Percentiles rank a stretch among this genome's conserved stretches.
Evolutionary conservation across 2,113 vertebrate species (phyloP).

Genomic region (Pyxicephalus adspersus): DNA sequence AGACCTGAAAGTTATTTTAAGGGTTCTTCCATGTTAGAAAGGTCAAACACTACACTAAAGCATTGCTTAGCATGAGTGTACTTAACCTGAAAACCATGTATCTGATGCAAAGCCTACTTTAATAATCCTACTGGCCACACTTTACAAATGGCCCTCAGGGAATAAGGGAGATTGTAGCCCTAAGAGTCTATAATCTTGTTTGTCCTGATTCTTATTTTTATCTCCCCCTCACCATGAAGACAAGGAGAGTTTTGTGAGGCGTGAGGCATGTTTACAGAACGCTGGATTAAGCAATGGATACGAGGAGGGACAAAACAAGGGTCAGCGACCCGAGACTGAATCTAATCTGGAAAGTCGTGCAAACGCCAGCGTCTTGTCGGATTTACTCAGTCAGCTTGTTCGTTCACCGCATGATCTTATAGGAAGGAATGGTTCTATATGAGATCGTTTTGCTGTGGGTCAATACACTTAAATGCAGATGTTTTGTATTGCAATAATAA

Average conservation of each 20-base stretch:
- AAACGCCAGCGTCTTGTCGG: conserved; percentile 4
- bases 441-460: background rate
- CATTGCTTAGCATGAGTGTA: too few relatives aligned
- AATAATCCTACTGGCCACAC: background rate
- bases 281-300: background rate
- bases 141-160: background rate
- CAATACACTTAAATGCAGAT: background rate
- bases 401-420: conserved; percentile 28
- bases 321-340: conserved; percentile 10
- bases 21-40: too few relatives aligned
- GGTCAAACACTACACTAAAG: too few relatives aligned
- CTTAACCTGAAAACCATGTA: too few relatives aligned
- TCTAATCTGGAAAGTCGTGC: conserved; percentile 22
- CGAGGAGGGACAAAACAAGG: background rate
- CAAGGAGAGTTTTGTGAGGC: conserved; percentile 14
- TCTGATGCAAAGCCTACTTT: conserved; percentile 4
- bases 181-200: background rate
- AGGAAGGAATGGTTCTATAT: background rate
- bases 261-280: conserved; percentile 6
- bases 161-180: background rate
- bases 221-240: background rate
- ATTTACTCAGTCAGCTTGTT: conserved; percentile 3
- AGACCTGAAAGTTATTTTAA: too few relatives aligned
- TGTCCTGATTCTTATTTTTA: too few relatives aligned
- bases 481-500: too few relatives aligned